Conservation (phyloP, 2,113 vertebrate genomes). For the Mormyrus iriodes region DNA sequence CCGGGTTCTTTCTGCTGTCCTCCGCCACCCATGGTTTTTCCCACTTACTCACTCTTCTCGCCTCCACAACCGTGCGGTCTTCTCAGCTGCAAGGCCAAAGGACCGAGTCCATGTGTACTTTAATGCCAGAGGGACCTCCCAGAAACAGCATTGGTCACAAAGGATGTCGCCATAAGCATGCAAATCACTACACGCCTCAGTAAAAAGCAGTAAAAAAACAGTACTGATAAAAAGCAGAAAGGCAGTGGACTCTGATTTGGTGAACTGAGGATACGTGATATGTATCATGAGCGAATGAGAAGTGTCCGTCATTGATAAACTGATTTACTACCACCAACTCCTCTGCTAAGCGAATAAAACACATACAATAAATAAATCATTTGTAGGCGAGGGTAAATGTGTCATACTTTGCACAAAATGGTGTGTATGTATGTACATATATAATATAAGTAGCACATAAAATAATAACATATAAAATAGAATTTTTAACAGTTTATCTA, state of each 20-base stretch:
- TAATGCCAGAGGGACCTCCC: background rate
- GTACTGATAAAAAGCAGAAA: background rate
- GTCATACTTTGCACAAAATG: background rate
- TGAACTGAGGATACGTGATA: background rate
- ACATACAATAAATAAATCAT: background rate
- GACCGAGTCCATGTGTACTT: slow-evolving; percentile 3
- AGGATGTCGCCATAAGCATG: background rate
- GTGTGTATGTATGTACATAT: background rate
- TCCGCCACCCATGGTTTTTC: slow-evolving; percentile 35
- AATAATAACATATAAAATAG: background rate
- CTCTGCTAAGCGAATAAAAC: background rate
- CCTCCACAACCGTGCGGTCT: slow-evolving; percentile 19
- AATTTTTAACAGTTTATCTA: background rate
- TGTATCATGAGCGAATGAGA: background rate
- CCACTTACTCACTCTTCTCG: slow-evolving; percentile 38
- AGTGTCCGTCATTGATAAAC: background rate
- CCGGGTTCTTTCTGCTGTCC: slow-evolving; percentile 35
- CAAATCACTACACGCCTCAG: slow-evolving; percentile 1
- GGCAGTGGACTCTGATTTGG: background rate
- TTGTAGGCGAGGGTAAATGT: background rate
- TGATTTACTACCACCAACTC: background rate
- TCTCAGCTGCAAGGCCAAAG: background rate
- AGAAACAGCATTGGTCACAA: background rate
- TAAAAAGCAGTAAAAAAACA: background rate
- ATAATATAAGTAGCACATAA: background rate